These are phyloP conservation scores for Peromyscus melanophrys DNA, from an alignment of 2,797 vertebrate species.

Conservation along the genomic window DNA sequence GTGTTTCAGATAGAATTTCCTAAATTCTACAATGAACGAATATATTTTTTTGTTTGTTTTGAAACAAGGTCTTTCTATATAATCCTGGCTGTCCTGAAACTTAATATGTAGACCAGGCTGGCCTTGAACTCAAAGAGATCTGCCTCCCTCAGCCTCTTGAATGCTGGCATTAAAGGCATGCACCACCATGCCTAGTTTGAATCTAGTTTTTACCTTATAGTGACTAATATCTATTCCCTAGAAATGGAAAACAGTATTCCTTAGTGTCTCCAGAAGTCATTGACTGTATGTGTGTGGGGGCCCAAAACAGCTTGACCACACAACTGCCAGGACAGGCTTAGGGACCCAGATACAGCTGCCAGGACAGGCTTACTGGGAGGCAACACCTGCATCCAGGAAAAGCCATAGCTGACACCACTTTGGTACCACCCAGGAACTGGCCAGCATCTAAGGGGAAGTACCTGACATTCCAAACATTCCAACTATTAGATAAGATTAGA, in stretches of 20 bases:
- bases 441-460: no score
- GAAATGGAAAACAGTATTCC: constrained; percentile 3
- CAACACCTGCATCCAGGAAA: no score
- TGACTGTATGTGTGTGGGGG: neutral
- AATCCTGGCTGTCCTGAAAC: neutral
- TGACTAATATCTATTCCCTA: neutral
- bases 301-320: no score
- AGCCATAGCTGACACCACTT: no score
- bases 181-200: neutral
- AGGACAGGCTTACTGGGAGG: no score
- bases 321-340: no score
- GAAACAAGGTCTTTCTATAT: neutral
- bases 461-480: no score
- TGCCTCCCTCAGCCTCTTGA: neutral
- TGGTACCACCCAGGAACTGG: no score
- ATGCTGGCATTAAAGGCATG: neutral
- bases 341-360: no score
- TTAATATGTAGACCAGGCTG: neutral
- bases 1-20: neutral
- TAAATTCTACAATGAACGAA: constrained; percentile 1
- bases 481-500: no score
- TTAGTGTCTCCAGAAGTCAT: neutral
- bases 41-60: neutral
- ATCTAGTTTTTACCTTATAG: neutral
- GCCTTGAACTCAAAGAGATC: neutral